Evolutionary conservation across 2,888 invertebrate species (phyloP), one percentile per base, ranked within the genome.

Genomic region (Carpatolechia fugitivella): DNA sequence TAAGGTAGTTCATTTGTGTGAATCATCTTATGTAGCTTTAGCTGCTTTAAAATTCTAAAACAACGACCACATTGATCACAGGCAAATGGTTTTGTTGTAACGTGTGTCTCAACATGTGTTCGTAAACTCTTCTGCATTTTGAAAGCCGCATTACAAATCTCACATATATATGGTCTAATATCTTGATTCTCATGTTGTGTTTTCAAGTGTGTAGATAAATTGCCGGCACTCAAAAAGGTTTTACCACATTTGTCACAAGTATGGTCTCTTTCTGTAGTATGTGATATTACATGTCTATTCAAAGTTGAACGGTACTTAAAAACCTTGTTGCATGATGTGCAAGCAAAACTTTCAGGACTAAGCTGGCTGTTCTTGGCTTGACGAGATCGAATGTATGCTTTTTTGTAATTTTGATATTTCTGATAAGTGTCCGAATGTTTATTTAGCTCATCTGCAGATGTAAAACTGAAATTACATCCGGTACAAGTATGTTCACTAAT

Each of bases 1-100:
- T 92, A 93, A 0, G 95, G 95, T 94, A 95, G 94, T 0, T 93
- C 93, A 6, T 95, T 95, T 0, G 95, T 95, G 63, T 95, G 95
- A 11, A 95, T 93, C 30, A 95, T 92, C 69, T 93, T 93, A 70
- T 95, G 95, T 13, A 95, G 94, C 50, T 93, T 92, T 52, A 95
- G 79, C 14, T 95, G 94, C 38, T 95, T 94, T 52, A 94, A 92
- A 59, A 95, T 92, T 8, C 95, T 85, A 52, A 90, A 90, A 57
- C 84, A 82, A 0, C 86, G 63, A 0, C 87, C 89, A 7, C 90
- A 90, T 47, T 84, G 81, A 31, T 90, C 89, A 55, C 90, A 90
- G 0, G 87, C 82, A 52, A 72, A 78, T 0, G 82, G 82, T 50
- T 80, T 83, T 0, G 62, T 63, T 0, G 62, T 71, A 31, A 73